A percentile compares a stretch with the other conserved stretches of the same genome.
These are phyloP conservation scores for Drosophila fungiperda DNA, from an alignment of 2,888 invertebrate genomes.

Conservation along the genomic window DNA sequence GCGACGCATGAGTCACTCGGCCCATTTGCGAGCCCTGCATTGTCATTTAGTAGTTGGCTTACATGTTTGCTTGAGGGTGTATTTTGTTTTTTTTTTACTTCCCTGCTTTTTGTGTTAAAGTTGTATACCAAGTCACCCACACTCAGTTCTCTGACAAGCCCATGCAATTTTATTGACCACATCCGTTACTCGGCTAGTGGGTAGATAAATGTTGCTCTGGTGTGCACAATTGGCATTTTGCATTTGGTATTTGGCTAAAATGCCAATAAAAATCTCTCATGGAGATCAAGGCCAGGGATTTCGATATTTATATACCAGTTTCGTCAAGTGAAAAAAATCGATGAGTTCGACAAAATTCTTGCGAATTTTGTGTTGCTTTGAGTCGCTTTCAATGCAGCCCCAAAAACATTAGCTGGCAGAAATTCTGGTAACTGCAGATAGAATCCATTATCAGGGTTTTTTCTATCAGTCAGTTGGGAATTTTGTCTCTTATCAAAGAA, in stretches of 20 bases:
- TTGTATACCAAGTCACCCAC: constrained; percentile 58
- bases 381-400: constrained; percentile 33
- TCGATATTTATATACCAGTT: constrained; percentile 11
- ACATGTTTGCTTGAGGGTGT: constrained; percentile 5
- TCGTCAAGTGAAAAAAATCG: constrained; percentile 2
- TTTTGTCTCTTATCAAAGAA: background rate
- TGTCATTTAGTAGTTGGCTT: constrained; percentile 53
- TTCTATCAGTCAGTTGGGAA: constrained; percentile 2
- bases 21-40: constrained; percentile 30
- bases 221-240: constrained; percentile 48
- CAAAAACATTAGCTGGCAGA: constrained; percentile 33
- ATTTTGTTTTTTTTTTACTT: background rate
- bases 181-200: constrained; percentile 54
- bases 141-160: constrained; percentile 57
- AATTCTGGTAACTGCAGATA: constrained; percentile 26
- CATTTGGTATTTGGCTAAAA: constrained; percentile 30
- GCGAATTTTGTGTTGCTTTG: background rate
- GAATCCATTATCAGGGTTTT: constrained; percentile 28
- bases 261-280: constrained; percentile 23
- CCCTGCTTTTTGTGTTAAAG: constrained; percentile 32
- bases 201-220: constrained; percentile 18
- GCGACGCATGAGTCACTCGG: constrained; percentile 55
- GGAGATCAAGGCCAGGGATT: constrained; percentile 48
- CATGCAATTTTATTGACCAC: constrained; percentile 59
- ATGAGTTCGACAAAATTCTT: constrained; percentile 21